A percentile compares a stretch with the other conserved stretches of the same genome.
phyloP scores from a whole-genome alignment of 1,140 invertebrate species.

The Aphidius ervi region DNA sequence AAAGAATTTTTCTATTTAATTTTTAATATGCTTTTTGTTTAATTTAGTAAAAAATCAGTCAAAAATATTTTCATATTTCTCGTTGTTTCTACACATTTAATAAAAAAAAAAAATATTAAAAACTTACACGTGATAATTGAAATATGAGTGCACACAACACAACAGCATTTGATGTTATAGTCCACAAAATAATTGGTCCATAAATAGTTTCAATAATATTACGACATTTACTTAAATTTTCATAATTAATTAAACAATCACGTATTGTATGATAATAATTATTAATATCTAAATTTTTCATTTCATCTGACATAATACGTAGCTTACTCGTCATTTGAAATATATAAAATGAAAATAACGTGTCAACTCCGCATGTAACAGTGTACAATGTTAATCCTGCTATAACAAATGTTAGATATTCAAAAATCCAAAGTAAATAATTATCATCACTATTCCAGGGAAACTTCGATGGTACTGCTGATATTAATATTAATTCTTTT shows the following conservation, averaged over 20 bases:
- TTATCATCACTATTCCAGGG: too few relatives aligned
- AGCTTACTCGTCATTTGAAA: constrained; percentile 29
- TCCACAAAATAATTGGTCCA: constrained; percentile 27
- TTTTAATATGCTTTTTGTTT: too few relatives aligned
- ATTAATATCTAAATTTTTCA: constrained; percentile 20
- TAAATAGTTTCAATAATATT: constrained; percentile 27
- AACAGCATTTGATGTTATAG: constrained; percentile 25
- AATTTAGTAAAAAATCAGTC: too few relatives aligned
- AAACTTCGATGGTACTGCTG: too few relatives aligned
- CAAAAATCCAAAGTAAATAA: too few relatives aligned
- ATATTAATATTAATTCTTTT: too few relatives aligned
- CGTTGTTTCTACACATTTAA: too few relatives aligned
- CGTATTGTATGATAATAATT: constrained; percentile 19
- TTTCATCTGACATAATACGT: constrained; percentile 19
- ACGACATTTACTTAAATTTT: constrained; percentile 17
- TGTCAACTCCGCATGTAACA: constrained; percentile 27
- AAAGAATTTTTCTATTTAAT: too few relatives aligned
- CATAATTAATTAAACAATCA: constrained; percentile 20
- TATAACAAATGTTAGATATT: not conserved
- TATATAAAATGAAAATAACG: constrained; percentile 28
- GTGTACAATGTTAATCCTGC: constrained; percentile 4
- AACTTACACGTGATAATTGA: constrained; percentile 29
- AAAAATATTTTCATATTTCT: too few relatives aligned
- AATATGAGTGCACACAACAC: constrained; percentile 31
- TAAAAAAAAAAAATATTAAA: too few relatives aligned